Percentiles rank a stretch among this genome's conserved stretches.
These are phyloP conservation scores for Cheumatopsyche charites DNA, from an alignment of 1,140 invertebrate species.

Conservation along the genomic window DNA sequence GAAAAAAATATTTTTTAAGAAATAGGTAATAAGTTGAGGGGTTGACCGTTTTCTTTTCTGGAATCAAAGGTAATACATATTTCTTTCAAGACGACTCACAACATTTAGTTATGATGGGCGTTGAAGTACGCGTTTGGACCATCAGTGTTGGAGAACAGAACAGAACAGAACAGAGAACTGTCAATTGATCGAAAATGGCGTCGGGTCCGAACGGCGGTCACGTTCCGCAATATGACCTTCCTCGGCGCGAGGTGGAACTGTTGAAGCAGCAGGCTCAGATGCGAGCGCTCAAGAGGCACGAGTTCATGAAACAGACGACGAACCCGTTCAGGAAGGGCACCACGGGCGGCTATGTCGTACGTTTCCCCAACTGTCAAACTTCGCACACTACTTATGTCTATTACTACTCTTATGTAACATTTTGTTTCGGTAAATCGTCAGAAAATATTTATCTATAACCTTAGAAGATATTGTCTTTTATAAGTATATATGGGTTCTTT, in stretches of 20 bases:
- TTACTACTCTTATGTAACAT: neutral
- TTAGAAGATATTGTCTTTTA: neutral
- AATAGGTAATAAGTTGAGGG: too few species aligned
- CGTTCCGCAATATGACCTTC: conserved; percentile 53
- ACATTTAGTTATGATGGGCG: too few species aligned
- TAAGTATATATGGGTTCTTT: too few species aligned
- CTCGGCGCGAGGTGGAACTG: conserved; percentile 56
- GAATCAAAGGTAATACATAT: too few species aligned
- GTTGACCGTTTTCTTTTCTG: too few species aligned
- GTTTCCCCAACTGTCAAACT: too few species aligned
- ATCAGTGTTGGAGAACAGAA: too few species aligned
- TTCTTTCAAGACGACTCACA: too few species aligned
- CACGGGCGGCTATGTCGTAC: conserved; percentile 66
- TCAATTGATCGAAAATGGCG: conserved; percentile 4
- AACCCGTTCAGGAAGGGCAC: conserved; percentile 67
- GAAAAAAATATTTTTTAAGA: too few species aligned
- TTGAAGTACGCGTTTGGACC: too few species aligned
- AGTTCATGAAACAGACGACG: conserved; percentile 71
- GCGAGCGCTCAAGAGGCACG: conserved; percentile 63
- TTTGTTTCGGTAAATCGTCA: neutral
- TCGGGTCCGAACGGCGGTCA: neutral
- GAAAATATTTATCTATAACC: neutral
- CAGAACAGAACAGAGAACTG: too few species aligned
- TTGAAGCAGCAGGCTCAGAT: conserved; percentile 64
- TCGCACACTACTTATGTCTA: conserved; percentile 19